These are phyloP conservation scores for Chroicocephalus ridibundus DNA, from an alignment of 2,113 vertebrate genomes.

Conservation along the genomic window DNA sequence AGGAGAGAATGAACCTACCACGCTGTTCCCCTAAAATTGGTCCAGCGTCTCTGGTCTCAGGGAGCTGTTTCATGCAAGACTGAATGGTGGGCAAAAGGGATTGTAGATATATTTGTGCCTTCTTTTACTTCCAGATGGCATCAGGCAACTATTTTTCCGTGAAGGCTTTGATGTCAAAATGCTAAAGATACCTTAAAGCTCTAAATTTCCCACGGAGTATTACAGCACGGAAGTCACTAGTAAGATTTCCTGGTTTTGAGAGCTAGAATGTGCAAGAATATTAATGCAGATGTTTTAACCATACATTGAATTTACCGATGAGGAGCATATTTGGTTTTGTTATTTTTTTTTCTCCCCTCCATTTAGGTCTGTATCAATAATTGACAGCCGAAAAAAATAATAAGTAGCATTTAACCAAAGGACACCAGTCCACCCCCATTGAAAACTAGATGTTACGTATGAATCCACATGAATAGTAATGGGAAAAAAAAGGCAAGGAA, in stretches of 20 bases:
- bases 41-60: background rate
- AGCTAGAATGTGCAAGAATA: background rate
- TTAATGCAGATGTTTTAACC: background rate
- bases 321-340: background rate
- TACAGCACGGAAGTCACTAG: background rate
- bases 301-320: background rate
- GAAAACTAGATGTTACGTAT: background rate
- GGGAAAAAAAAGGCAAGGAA: background rate
- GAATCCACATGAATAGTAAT: background rate
- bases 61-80: background rate
- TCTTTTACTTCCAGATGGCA: background rate
- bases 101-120: background rate
- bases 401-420: background rate
- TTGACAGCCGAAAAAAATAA: background rate
- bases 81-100: background rate
- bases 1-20: background rate
- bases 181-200: background rate
- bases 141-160: background rate
- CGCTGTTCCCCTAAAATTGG: accelerated
- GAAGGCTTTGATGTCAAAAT: background rate
- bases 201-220: background rate
- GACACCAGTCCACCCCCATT: accelerated
- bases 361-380: background rate
- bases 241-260: background rate
- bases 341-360: accelerated